Percentiles rank a stretch among this genome's conserved stretches.
Conservation (phyloP, 1,140 invertebrate genomes). For the Brachionus paranguensis region DNA sequence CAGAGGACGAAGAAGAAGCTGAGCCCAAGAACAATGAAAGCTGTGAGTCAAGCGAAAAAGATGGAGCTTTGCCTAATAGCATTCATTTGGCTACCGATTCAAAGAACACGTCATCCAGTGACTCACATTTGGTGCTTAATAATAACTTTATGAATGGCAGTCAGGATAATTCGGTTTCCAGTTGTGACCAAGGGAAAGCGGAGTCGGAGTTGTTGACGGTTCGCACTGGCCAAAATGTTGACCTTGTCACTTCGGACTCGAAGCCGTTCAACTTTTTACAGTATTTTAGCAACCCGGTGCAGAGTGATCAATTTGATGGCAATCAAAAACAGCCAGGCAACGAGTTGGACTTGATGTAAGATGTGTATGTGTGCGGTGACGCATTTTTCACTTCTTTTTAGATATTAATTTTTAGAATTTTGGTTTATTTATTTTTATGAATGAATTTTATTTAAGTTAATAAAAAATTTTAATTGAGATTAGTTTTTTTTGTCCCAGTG, state of each 20-base stretch:
- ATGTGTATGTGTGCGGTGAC: not conserved
- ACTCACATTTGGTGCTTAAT: not conserved
- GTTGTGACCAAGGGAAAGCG: not conserved
- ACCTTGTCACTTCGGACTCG: not conserved
- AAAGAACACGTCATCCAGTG: not conserved
- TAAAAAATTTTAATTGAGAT: too few relatives aligned
- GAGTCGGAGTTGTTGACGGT: not conserved
- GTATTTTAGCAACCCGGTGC: constrained; percentile 11
- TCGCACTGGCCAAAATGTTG: not conserved
- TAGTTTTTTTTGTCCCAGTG: too few relatives aligned
- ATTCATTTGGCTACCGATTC: not conserved
- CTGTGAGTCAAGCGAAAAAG: not conserved
- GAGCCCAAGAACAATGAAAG: not conserved
- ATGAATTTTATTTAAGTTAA: too few relatives aligned
- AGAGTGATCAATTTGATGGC: not conserved
- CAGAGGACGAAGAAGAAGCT: constrained; percentile 3
- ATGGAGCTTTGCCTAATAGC: not conserved
- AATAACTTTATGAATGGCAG: not conserved
- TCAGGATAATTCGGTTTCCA: not conserved
- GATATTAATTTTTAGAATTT: not conserved
- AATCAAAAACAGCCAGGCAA: not conserved
- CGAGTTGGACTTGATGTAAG: not conserved
- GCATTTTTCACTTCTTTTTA: not conserved
- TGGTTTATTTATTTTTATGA: not conserved
- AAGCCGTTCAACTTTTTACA: not conserved